Evolutionary conservation across 2,113 vertebrate genomes (phyloP).

Genomic region (Oncorhynchus keta): DNA sequence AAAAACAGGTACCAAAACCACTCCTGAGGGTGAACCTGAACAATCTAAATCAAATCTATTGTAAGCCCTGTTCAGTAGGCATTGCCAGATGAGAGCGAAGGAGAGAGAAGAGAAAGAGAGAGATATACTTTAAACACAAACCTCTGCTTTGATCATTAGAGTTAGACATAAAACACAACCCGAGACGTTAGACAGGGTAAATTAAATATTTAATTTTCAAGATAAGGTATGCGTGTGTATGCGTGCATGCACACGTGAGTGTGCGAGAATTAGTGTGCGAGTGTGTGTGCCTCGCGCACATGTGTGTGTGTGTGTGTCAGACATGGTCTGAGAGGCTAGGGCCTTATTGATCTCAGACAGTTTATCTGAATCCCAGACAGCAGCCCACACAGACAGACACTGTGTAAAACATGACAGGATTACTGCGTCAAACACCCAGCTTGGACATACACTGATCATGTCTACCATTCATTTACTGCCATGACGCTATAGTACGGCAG

Average conservation of each 20-base stretch:
- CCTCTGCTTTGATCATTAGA: constrained; percentile 18
- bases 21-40: too few relatives aligned
- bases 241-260: too few relatives aligned
- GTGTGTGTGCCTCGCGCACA: too few relatives aligned
- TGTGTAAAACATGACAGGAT: constrained; percentile 47
- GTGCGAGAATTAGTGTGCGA: constrained; percentile 43
- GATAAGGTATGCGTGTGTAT: too few relatives aligned
- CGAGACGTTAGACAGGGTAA: not conserved
- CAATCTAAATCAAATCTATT: too few relatives aligned
- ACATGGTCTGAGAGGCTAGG: not conserved
- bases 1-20: too few relatives aligned
- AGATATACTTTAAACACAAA: too few relatives aligned
- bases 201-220: too few relatives aligned
- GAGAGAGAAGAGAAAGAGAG: too few relatives aligned
- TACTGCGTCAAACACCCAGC: constrained; percentile 35
- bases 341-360: constrained; percentile 56
- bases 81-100: too few relatives aligned
- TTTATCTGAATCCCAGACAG: constrained; percentile 51
- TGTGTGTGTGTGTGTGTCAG: too few relatives aligned
- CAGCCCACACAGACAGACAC: not conserved
- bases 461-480: not conserved
- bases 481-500: not conserved
- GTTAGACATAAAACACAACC: not conserved
- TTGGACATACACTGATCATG: constrained; percentile 10
- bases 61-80: too few relatives aligned